Base-by-base conservation (phyloP, 2,113 vertebrate species). In the Dicentrarchus labrax region DNA sequence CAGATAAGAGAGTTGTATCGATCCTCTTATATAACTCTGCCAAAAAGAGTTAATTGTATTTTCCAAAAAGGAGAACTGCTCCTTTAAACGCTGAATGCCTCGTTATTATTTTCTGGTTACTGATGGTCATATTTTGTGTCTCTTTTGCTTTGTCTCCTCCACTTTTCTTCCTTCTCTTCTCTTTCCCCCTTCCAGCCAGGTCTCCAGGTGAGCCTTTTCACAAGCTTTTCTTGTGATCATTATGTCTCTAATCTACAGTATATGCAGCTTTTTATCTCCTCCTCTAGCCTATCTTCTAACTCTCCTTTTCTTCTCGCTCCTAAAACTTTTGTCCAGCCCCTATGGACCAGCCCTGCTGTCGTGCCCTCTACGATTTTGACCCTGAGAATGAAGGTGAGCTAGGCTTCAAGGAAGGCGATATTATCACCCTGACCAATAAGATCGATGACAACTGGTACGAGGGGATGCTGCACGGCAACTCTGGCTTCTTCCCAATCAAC, bases 381-480 rank as follows among this genome's bases (percentile, higher is more conserved):
- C 97, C 98, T 0, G 98, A 99, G 95, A 99, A 99, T 30, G 98
- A 99, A 94, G 98, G 98, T 21, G 98, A 99, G 86, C 92, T 99
- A 88, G 98, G 98, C 83, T 99, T 99, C 95, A 99, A 99, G 90
- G 98, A 99, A 90, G 98, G 98, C 21, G 98, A 99, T 76, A 89
- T 99, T 92, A 99, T 99, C 94, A 99, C 97, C 64, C 96, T 99
- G 85, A 99, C 98, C 92, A 99, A 98, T 88, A 97, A 99, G 89
- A 99, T 99, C 77, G 98, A 99, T 80, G 98, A 99, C 76, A 99
- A 99, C 95, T 99, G 98, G 98, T 99, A 99, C 71, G 98, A 99
- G 94, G 98, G 98, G 12, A 98, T 97, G 97, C 93, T 99, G 84
- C 96, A 97, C 43, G 98, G 98, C 93, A 98, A 98, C 92, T 99